Base-by-base conservation (phyloP, 1,140 invertebrate species). In the Helicoverpa armigera region DNA sequence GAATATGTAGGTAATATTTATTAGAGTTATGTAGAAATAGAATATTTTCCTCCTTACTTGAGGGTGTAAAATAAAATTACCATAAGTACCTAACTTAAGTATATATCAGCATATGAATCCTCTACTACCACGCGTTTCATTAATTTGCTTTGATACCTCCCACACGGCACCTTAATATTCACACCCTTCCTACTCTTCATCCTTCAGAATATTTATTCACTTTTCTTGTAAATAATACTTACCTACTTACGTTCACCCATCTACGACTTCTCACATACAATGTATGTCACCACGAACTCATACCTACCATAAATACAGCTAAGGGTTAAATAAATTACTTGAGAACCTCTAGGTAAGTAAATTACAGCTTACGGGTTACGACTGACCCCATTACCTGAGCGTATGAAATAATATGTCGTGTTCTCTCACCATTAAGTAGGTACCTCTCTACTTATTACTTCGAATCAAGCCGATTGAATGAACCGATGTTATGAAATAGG, bases 391-490 rank as follows among this genome's bases (percentile, higher is more conserved):
- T 75, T 75, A 75, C 16, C 23, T 12, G 3, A 29, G 10, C 54
- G 29, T 60, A 61, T 61, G 73, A 14, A 61, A 61, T 61, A 75
- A 61, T 75, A 75, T 75, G 43, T 23, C 73, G 73, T 75, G 73
- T 60, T 50, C 58, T 35, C n/a, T 61, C 18, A 75, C 31, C 73
- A 75, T 75, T 75, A 75, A 18, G 58, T 61, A 61, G 35, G 35
- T 43, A 43, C 35, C 35, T 43, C 35, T 54, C 50, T 11, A 29
- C 35, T 53, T 61, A 61, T 73, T 70, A 70, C 48, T 73, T 56
- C 14, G 50, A 73, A 48, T 50, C 58, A 14, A 75, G 54, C 31
- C 35, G 18, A 75, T 61, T 75, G 73, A 75, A 75, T 14, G 56
- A 16, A 60, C 43, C 13, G 14, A 23, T 16, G 23, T 50, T 43